Evolutionary conservation across 2,113 vertebrate genomes (phyloP), one percentile per base, ranked within the genome.

Genomic region (Ochotona curzoniae): DNA sequence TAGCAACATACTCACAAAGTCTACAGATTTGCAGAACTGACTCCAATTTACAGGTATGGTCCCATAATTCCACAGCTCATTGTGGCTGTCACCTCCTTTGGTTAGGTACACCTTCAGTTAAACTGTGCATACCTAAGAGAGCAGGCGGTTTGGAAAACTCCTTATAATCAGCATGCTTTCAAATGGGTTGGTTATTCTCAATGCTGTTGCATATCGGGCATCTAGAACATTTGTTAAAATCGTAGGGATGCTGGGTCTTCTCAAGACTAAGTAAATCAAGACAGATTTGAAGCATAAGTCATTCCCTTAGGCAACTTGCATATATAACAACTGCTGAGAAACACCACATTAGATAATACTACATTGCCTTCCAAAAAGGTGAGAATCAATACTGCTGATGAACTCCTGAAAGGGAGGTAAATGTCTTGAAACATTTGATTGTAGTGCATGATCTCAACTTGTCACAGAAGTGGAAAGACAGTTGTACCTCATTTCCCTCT

Each of bases 181-280:
- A n/a, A 18, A 8, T 47, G 79, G 69, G 64, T 74, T 17, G 18
- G 69, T 17, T 49, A 79, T 73, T 89, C 69, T 91, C 71, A 74
- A 32, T 51, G 73, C 14, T 18, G 73, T 28, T 94, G 81, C 35
- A 49, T 78, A 54, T 61, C 57, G 61, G 93, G 70, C 47, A 76
- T 14, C 30, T 18, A 57, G n/a, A 60, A 17, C 70, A 38, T 80
- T 94, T 90, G 66, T 80, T 85, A 80, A 70, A 82, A 69, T 57
- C 14, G 15, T 71, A 70, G 30, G 4, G 54, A 87, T 71, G 21
- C 61, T 83, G 63, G 67, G 7, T 57, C 76, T 69, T 57, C 25
- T 47, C 78, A 86, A 76, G 74, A 86, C 44, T 11, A 30, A 90
- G 90, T 70, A 90, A 89, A 80, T 91, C 87, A 87, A 88, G 57